A percentile compares a stretch with the other conserved stretches of the same genome.
phyloP scores from a whole-genome alignment of 2,113 vertebrate genomes.

The Lucifuga dentata region DNA sequence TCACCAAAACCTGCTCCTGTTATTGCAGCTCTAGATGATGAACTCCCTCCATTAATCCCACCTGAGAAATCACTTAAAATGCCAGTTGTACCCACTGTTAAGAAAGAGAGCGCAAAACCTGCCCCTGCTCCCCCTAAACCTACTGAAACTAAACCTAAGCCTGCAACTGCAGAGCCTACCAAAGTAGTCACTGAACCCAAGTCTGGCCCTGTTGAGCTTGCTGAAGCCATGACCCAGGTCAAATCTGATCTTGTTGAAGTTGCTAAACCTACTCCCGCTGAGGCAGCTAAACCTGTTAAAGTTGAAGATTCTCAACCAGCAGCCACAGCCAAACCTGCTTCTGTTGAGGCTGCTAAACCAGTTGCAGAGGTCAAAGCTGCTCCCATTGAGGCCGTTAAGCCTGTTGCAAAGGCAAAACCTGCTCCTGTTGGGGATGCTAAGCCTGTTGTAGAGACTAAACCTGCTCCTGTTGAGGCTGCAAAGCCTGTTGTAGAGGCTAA shows the following conservation, averaged over 20 bases:
- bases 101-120: conserved; percentile 69
- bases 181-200: too few species aligned
- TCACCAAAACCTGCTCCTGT: conserved; percentile 54
- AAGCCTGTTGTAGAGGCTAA: background rate
- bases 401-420: background rate
- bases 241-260: too few species aligned
- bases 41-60: conserved; percentile 94
- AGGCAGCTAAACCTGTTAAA: background rate
- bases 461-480: background rate
- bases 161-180: background rate
- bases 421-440: background rate
- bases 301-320: background rate
- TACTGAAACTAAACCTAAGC: too few species aligned
- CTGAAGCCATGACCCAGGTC: too few species aligned
- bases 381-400: background rate
- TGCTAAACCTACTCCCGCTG: conserved; percentile 6
- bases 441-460: background rate
- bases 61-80: conserved; percentile 83
- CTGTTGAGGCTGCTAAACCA: background rate
- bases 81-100: conserved; percentile 74
- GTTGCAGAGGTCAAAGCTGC: background rate
- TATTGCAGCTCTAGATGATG: conserved; percentile 81
- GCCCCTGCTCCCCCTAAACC: background rate
- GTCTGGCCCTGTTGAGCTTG: too few species aligned
- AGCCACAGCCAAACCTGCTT: background rate